Evolutionary conservation across 2,888 invertebrate genomes (phyloP), one percentile per base, ranked within the genome.

Genomic region (Andrena bicolor): DNA sequence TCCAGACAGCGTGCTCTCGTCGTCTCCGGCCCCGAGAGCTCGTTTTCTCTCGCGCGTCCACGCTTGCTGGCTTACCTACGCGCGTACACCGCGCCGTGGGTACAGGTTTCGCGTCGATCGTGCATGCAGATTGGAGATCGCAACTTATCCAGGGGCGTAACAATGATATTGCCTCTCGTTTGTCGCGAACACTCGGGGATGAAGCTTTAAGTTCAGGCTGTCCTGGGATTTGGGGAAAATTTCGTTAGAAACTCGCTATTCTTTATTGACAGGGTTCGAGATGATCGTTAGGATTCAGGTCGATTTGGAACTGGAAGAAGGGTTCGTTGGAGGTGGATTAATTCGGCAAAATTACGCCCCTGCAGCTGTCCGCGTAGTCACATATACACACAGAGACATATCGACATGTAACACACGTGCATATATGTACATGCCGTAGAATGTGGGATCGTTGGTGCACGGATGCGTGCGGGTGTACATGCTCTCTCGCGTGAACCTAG

Each of bases 141-240:
- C 78, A 63, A 63, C 26, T 86, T 81, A 84, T 78, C 58, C 76
- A 86, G 81, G 74, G 74, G 71, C 68, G 84, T 86, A 86, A 86
- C 71, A 71, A 78, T 73, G 35, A 63, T 66, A 70, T 63, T 78
- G 48, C 32, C 20, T 53, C 23, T 23, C 8, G 48, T 68, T 41
- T 53, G 32, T 53, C 23, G 30, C 20, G 16, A 41, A 41, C 49
- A 41, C 20, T 48, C 16, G 23, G 30, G 23, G 23, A 16, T 26
- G 61, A 32, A 69, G 41, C 61, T 41, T n/a, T 30, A 41, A 26
- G 35, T 58, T 32, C 35, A 28, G 58, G 4, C 3, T 65, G 32
- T 65, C 64, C 64, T 64, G 35, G 35, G 32, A 32, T 26, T 58
- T 28, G 10, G 58, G 58, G 23, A 65, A 65, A 49, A 64, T 60